phyloP scores from a whole-genome alignment of 30 jellyfish, hydroid and myxozoan species.

The Catostylus mosaicus region DNA sequence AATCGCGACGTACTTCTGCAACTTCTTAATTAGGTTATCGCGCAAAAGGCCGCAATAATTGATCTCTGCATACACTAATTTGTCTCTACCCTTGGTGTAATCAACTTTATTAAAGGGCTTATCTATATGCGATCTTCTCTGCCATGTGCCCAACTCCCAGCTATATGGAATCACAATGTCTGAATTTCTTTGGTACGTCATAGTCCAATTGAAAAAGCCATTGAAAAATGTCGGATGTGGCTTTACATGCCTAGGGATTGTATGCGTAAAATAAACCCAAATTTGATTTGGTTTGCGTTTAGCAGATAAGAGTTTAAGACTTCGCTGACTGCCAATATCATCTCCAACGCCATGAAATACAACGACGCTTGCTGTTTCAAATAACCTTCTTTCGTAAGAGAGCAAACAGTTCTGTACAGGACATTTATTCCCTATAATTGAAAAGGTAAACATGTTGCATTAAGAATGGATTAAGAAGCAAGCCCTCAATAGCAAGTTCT shows the following conservation, averaged over 20 bases:
- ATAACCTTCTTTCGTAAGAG: constrained; percentile 64
- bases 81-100: constrained; percentile 81
- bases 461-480: too few species aligned
- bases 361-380: constrained; percentile 76
- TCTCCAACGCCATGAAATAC: constrained; percentile 78
- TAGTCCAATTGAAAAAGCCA: constrained; percentile 90
- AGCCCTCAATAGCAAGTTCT: too few species aligned
- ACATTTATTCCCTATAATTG: constrained; percentile 56
- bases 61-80: constrained; percentile 65
- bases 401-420: constrained; percentile 81
- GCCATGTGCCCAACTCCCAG: constrained; percentile 99
- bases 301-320: constrained; percentile 22
- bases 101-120: constrained; percentile 22
- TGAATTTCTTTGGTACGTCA: constrained; percentile 78
- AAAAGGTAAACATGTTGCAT: background rate
- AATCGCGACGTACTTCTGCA: constrained; percentile 63
- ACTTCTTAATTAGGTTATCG: constrained; percentile 70
- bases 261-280: constrained; percentile 87
- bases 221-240: constrained; percentile 78
- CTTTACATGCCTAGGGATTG: constrained; percentile 72
- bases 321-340: constrained; percentile 69
- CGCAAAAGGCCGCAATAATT: constrained; percentile 92
- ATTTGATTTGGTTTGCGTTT: constrained; percentile 55
- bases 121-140: constrained; percentile 29
- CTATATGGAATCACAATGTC: constrained; percentile 86